Evolutionary conservation across 1,140 invertebrate species (phyloP).

Genomic region (Drosophila lowei): DNA sequence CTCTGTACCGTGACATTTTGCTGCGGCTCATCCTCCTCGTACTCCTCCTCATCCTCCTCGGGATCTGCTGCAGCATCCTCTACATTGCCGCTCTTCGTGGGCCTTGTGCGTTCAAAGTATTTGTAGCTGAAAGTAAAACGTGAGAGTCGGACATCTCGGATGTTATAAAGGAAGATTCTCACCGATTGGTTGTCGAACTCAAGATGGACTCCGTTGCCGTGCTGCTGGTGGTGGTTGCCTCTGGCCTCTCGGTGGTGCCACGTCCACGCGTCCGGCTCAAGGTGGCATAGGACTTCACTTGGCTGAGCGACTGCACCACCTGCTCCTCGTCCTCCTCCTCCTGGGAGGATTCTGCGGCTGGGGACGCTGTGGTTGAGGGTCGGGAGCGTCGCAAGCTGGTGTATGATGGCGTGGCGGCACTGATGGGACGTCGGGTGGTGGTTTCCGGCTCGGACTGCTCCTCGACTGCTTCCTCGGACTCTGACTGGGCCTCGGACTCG

Average conservation of each 20-base stretch:
- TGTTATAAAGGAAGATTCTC: background rate
- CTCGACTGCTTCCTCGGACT: slow-evolving; percentile 77
- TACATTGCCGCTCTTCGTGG: slow-evolving; percentile 42
- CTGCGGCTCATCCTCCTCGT: slow-evolving; percentile 65
- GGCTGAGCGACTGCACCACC: slow-evolving; percentile 58
- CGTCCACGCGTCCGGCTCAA: slow-evolving; percentile 61
- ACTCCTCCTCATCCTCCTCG: slow-evolving; percentile 53
- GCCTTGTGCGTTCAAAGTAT: slow-evolving; percentile 66
- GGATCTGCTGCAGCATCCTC: slow-evolving; percentile 18
- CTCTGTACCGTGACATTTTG: slow-evolving; percentile 79
- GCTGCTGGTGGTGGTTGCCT: slow-evolving; percentile 9
- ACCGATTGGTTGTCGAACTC: slow-evolving; percentile 55
- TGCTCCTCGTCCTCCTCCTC: slow-evolving; percentile 71
- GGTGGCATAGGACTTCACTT: slow-evolving; percentile 56
- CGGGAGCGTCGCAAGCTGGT: slow-evolving; percentile 87
- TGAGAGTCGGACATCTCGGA: background rate
- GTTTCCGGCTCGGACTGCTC: slow-evolving; percentile 49
- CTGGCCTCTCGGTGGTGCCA: slow-evolving; percentile 27
- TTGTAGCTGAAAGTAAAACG: slow-evolving; percentile 62
- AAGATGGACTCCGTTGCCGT: slow-evolving; percentile 16
- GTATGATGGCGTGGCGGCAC: slow-evolving; percentile 85
- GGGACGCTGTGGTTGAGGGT: slow-evolving; percentile 83
- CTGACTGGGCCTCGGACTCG: slow-evolving; percentile 42
- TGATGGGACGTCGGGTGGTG: slow-evolving; percentile 44
- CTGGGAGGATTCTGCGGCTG: slow-evolving; percentile 48